Base-by-base conservation (phyloP, 2,888 invertebrate genomes). In the Leucophenga maculata region DNA sequence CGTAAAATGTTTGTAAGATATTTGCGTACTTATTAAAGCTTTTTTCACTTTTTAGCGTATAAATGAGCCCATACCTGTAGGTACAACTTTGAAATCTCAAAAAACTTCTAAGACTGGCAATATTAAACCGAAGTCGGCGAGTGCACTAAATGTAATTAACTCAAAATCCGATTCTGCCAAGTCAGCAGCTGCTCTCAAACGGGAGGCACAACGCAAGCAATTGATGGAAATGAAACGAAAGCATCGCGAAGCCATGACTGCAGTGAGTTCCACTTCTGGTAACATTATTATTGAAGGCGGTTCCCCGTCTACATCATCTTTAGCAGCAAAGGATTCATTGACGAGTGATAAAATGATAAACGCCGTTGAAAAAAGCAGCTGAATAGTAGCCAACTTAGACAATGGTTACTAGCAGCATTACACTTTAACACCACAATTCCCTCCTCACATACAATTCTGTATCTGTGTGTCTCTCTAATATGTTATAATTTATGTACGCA, bases 141-240 rank as follows among this genome's bases (percentile, higher is more conserved):
- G 68, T 69, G 46, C 70, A 20, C 69, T 75, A 62, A 78, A 73
- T 68, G 78, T 73, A 16, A 83, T 76, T 52, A 83, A 67, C 46
- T 60, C 73, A 3, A 78, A 75, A 14, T 67, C 78, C 9, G 71
- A 76, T 18, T 71, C 79, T 3, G 74, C 82, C 44, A 78, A 78
- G 66, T 75, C 84, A 11, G 81, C 82, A 48, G 90, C 91, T 0
- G 90, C 91, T 0, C 89, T 91, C 81, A 91, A 92, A 73, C 89
- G 93, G 1, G 94, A 94, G 83, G 91, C 92, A 0, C 94, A 94
- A 54, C 91, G 97, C 74, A 93, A 94, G 79, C 93, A 94, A 78
- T 91, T 97, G 91, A 88, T 96, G 75, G 96, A 96, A 79, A 78
- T 88, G 74, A 89, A 88, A 74, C 84, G 89, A 65, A 87, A 84